phyloP scores from a whole-genome alignment of 2,797 vertebrate species.

The Cossypha niveicapilla region DNA sequence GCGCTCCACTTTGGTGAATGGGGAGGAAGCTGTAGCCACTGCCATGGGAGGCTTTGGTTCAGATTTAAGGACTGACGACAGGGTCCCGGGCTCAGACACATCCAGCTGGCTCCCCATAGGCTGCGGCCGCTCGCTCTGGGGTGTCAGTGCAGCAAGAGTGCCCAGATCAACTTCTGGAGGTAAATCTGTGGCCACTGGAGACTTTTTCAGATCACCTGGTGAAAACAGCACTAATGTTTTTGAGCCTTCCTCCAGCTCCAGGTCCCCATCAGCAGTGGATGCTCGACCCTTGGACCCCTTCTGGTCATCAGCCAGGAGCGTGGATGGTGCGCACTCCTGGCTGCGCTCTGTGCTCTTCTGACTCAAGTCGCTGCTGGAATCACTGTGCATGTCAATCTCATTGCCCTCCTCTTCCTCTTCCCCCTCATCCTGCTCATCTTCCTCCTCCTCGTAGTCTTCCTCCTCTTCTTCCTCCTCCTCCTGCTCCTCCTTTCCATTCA shows the following conservation, averaged over 20 bases:
- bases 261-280: constrained; percentile 87
- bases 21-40: constrained; percentile 83
- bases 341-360: constrained; percentile 90
- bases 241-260: constrained; percentile 93
- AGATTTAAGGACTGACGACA: constrained; percentile 87
- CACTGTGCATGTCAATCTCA: constrained; percentile 77
- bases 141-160: constrained; percentile 78
- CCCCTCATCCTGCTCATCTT: constrained; percentile 43
- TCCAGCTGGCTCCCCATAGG: constrained; percentile 81
- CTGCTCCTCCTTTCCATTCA: constrained; percentile 69
- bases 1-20: constrained; percentile 95
- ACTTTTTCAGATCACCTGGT: constrained; percentile 92
- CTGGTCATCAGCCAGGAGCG: constrained; percentile 90
- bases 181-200: constrained; percentile 82
- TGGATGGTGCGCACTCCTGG: constrained; percentile 88
- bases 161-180: constrained; percentile 83
- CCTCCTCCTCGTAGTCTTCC: constrained; percentile 50
- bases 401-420: constrained; percentile 67
- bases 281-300: constrained; percentile 81
- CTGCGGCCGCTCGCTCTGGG: constrained; percentile 81
- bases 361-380: constrained; percentile 88
- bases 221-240: constrained; percentile 97
- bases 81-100: constrained; percentile 83
- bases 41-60: constrained; percentile 81
- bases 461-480: constrained; percentile 56